phyloP scores from a whole-genome alignment of 2,888 invertebrate genomes.

The Petrolisthes cinctipes region DNA sequence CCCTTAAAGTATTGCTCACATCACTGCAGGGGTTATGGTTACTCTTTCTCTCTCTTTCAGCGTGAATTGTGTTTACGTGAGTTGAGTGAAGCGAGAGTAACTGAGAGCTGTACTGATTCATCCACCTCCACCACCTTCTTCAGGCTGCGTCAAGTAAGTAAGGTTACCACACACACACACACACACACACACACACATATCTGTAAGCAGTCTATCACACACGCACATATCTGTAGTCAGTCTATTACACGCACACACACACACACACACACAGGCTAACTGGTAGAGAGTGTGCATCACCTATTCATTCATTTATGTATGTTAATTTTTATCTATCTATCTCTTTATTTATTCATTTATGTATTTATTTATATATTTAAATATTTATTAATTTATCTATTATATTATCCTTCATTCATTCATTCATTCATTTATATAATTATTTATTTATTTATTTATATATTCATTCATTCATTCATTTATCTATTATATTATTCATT shows the following conservation, averaged over 20 bases:
- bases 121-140: not conserved
- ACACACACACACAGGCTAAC: not conserved
- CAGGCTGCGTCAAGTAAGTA: not conserved
- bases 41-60: no score
- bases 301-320: not conserved
- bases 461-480: no score
- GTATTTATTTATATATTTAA: no score
- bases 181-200: not conserved
- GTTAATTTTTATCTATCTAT: not conserved
- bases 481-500: not conserved
- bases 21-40: no score
- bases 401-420: no score
- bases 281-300: not conserved
- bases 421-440: no score
- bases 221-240: not conserved
- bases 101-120: no score
- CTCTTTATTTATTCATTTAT: not conserved
- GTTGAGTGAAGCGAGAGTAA: no score
- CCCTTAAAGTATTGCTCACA: no score
- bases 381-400: not conserved
- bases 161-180: not conserved
- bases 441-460: no score
- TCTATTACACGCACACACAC: not conserved
- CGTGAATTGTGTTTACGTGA: no score
- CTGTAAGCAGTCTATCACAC: not conserved